These are phyloP conservation scores for Melangyna quadrimaculata DNA, from an alignment of 2,888 invertebrate species.

Conservation along the genomic window DNA sequence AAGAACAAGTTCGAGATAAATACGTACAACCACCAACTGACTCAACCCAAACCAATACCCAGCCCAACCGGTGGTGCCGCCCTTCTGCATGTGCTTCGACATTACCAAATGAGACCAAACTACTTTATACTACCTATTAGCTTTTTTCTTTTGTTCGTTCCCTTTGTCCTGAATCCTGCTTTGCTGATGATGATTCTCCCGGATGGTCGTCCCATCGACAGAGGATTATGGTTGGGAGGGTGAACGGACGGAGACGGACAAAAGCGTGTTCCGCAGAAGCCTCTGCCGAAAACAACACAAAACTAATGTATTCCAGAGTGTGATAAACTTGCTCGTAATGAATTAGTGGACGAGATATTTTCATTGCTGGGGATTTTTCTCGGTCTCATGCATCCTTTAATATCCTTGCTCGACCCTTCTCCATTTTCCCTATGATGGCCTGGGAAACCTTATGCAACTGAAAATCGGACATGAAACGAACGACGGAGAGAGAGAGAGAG, in stretches of 20 bases:
- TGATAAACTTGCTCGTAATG: constrained; percentile 71
- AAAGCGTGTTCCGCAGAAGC: constrained; percentile 37
- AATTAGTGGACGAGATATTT: constrained; percentile 71
- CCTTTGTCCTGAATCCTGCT: constrained; percentile 21
- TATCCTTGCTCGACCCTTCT: neutral
- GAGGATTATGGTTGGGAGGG: too few species aligned
- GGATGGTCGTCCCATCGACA: neutral
- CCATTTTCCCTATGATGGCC: neutral
- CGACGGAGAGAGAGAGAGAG: neutral
- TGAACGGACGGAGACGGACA: neutral
- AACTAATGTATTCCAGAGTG: constrained; percentile 72
- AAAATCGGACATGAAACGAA: constrained; percentile 11
- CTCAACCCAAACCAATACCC: too few species aligned
- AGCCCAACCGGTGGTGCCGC: neutral
- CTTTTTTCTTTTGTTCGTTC: constrained; percentile 11
- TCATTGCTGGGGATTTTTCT: constrained; percentile 64
- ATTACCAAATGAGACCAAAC: constrained; percentile 39
- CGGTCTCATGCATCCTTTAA: constrained; percentile 36
- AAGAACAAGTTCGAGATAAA: constrained; percentile 46
- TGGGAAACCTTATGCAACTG: neutral
- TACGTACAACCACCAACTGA: too few species aligned
- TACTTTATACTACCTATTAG: neutral
- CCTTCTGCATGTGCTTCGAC: neutral
- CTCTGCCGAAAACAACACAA: constrained; percentile 70
- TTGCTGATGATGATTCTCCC: neutral